Evolutionary conservation across 2,113 vertebrate species (phyloP).

Genomic region (Neotragus moschatus): DNA sequence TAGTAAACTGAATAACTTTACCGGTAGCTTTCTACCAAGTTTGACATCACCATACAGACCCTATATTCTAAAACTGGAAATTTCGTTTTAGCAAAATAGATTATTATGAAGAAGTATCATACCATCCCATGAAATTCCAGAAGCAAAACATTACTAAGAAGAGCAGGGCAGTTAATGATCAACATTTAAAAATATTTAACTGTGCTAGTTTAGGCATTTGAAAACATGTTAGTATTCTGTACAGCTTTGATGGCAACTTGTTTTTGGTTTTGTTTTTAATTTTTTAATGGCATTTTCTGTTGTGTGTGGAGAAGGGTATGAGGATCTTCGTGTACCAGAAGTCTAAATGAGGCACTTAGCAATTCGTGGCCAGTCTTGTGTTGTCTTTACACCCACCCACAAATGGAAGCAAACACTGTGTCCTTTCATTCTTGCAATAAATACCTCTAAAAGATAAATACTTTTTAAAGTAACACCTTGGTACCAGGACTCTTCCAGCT

Average conservation of each 20-base stretch:
- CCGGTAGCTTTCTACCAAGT: slow-evolving; percentile 22
- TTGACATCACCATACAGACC: slow-evolving; percentile 50
- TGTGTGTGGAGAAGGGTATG: background rate
- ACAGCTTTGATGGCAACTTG: background rate
- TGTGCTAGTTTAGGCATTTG: background rate
- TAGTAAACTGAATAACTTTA: slow-evolving; percentile 72
- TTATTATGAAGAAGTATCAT: background rate
- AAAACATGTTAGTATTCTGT: background rate
- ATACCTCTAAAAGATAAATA: background rate
- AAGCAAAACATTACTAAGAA: background rate
- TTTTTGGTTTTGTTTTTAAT: background rate
- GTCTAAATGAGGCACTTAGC: background rate
- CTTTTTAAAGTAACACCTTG: background rate
- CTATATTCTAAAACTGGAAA: background rate
- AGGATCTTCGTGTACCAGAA: background rate
- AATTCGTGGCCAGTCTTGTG: background rate
- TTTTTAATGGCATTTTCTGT: background rate
- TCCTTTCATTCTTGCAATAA: background rate
- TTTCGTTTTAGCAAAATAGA: slow-evolving; percentile 11
- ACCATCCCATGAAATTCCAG: background rate
- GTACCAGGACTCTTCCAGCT: background rate
- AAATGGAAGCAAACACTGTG: background rate
- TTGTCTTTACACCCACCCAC: background rate
- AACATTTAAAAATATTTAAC: background rate
- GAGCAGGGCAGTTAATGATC: background rate